Percentiles rank a stretch among this genome's conserved stretches.
phyloP scores from a whole-genome alignment of 2,888 invertebrate genomes.

The Diarsia rubi region DNA sequence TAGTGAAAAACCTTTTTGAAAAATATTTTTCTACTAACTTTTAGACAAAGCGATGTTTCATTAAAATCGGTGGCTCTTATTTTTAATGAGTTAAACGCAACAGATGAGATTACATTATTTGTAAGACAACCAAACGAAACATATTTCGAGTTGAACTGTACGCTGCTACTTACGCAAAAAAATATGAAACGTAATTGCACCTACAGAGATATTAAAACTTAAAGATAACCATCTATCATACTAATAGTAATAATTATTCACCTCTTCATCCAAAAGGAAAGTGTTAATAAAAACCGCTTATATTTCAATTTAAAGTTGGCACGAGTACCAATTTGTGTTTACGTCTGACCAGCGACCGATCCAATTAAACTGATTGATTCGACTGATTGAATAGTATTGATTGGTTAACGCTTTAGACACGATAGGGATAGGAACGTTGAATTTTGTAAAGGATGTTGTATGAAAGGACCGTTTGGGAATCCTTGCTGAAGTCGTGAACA shows the following conservation, averaged over 20 bases:
- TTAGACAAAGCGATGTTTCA: too few relatives aligned
- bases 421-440: slow-evolving; percentile 22
- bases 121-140: background rate
- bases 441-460: slow-evolving; percentile 19
- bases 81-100: accelerated
- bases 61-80: too few relatives aligned
- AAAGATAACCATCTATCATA: slow-evolving; percentile 35
- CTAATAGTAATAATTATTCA: slow-evolving; percentile 45
- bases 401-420: slow-evolving; percentile 49
- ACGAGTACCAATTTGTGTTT: slow-evolving; percentile 59
- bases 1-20: too few relatives aligned
- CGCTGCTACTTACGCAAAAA: background rate
- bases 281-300: slow-evolving; percentile 48
- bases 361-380: slow-evolving; percentile 60
- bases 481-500: background rate
- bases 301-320: slow-evolving; percentile 61
- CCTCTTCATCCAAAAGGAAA: slow-evolving; percentile 39
- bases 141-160: background rate
- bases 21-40: too few relatives aligned
- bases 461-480: slow-evolving; percentile 13
- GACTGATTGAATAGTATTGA: slow-evolving; percentile 60
- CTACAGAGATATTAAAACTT: slow-evolving; percentile 14
- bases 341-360: slow-evolving; percentile 38
- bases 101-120: background rate
- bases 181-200: slow-evolving; percentile 25